Base-by-base conservation (phyloP, 1,140 invertebrate species). In the Dendroctonus valens region DNA sequence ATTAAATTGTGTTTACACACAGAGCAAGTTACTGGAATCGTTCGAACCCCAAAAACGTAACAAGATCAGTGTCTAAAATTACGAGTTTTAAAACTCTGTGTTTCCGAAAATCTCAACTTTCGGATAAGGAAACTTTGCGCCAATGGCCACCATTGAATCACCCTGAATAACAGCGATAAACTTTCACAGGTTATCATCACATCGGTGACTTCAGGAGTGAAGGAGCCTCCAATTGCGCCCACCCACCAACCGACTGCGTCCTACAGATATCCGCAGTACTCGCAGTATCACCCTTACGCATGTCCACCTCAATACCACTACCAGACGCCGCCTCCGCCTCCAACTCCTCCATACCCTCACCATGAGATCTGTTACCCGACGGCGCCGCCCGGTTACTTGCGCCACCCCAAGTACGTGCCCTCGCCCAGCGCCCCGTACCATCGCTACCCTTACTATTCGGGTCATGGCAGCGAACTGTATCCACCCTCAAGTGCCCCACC, bases 291-390 rank as follows among this genome's bases (percentile, higher is more conserved):
- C 8, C 68, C 74, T 7, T 77, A 78, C 62, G 51, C 67, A 8
- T 73, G 87, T 67, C 82, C 84, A 6, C 66, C 82, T 62, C 82
- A 84, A 58, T 84, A 85, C 63, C 86, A 81, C 69, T 79, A 82
- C 73, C 75, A 79, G 40, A 73, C 79, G 66, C 75, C 14, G 8
- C 41, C 58, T 3, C 77, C 80, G 57, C 77, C 77, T 61, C 77
- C 76, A 44, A 70, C 70, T 11, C 68, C 71, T 42, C 60, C 76
- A 7, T 75, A 75, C 61, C 49, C 74, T 54, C 78, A 78, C 65
- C 76, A 79, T 49, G 77, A 78, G 52, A 61, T 78, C 39, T 79
- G 77, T 63, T 81, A 81, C 73, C 72, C 79, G 7, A 15, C 55
- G 14, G 38, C 84, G 65, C 82, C 84, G 59, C 83, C 59, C 4